Conservation (phyloP, 2,888 invertebrate species). For the Boloria euphrosyne region DNA sequence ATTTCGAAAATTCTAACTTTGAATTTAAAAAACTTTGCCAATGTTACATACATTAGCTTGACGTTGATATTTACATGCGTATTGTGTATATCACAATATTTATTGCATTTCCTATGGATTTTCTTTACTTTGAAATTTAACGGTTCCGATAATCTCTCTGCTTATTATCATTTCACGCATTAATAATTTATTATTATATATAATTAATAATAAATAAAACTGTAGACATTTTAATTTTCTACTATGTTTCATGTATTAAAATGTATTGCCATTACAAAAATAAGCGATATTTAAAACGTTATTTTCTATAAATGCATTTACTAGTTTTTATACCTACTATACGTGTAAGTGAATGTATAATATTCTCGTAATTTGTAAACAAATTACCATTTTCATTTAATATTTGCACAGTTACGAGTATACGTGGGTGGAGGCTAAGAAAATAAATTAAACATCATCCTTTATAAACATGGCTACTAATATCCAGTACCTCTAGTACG, state of each 20-base stretch:
- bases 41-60: background rate
- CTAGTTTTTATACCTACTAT: too few relatives aligned
- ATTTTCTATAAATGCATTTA: too few relatives aligned
- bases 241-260: too few relatives aligned
- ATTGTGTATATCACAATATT: background rate
- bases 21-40: constrained; percentile 3
- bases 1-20: constrained; percentile 2
- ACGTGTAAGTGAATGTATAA: background rate
- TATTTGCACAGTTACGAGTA: background rate
- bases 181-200: too few relatives aligned
- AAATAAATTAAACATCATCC: constrained; percentile 18
- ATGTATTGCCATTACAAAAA: too few relatives aligned
- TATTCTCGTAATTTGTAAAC: constrained; percentile 3
- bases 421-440: constrained; percentile 14
- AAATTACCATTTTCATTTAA: constrained; percentile 8
- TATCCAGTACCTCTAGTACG: background rate
- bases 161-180: too few relatives aligned
- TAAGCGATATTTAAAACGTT: too few relatives aligned
- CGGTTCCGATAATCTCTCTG: too few relatives aligned
- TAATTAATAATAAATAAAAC: too few relatives aligned
- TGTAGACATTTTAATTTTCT: too few relatives aligned
- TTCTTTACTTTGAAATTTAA: background rate
- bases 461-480: constrained; percentile 10
- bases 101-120: background rate
- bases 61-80: background rate